Percentiles rank a stretch among this genome's conserved stretches.
Evolutionary conservation across 2,797 vertebrate genomes (phyloP).

Genomic region (Notolabrus celidotus): DNA sequence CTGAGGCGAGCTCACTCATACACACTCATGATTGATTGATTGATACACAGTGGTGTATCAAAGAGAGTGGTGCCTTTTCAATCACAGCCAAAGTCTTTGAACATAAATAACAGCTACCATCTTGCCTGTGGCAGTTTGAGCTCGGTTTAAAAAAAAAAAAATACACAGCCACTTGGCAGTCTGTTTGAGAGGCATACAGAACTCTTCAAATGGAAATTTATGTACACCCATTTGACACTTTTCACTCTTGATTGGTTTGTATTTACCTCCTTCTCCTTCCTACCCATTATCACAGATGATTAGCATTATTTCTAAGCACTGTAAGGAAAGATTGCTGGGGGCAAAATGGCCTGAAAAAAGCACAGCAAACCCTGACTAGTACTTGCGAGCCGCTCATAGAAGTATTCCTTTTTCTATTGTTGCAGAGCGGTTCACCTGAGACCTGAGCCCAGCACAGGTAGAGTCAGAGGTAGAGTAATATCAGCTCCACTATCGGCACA

Average conservation of each 20-base stretch:
- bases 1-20: constrained; percentile 29
- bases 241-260: constrained; percentile 72
- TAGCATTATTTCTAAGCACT: constrained; percentile 68
- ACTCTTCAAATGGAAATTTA: constrained; percentile 72
- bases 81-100: constrained; percentile 67
- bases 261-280: constrained; percentile 64
- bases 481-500: constrained; percentile 38
- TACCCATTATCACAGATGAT: constrained; percentile 75
- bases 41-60: constrained; percentile 67
- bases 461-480: constrained; percentile 48
- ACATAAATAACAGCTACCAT: constrained; percentile 70
- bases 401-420: constrained; percentile 52
- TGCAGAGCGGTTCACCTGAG: constrained; percentile 56
- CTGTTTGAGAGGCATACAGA: constrained; percentile 40
- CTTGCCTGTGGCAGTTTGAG: constrained; percentile 60
- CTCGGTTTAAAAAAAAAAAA: constrained; percentile 45
- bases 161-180: constrained; percentile 48
- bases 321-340: constrained; percentile 56
- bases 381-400: constrained; percentile 52
- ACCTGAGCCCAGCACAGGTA: constrained; percentile 54
- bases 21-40: constrained; percentile 69
- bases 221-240: constrained; percentile 76
- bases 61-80: constrained; percentile 64
- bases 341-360: constrained; percentile 63
- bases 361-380: constrained; percentile 38